A percentile compares a stretch with the other conserved stretches of the same genome.
phyloP scores from a whole-genome alignment of 2,888 invertebrate species.

The Tuta absoluta region DNA sequence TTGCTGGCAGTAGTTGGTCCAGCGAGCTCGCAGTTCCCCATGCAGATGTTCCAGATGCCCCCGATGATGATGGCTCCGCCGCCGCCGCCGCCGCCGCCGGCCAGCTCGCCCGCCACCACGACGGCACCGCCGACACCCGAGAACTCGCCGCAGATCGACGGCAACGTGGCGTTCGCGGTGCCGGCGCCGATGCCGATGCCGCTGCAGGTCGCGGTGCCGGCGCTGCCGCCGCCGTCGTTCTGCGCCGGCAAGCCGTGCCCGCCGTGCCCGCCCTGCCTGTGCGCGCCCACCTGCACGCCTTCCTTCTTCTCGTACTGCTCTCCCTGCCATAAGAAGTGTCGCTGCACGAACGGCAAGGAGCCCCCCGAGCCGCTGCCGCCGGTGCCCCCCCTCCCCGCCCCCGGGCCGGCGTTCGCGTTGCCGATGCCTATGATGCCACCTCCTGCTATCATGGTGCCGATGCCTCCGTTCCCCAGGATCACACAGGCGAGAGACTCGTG shows the following conservation, averaged over 20 bases:
- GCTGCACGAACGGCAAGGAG: slow-evolving; percentile 40
- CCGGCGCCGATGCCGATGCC: slow-evolving; percentile 21
- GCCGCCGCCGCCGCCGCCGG: slow-evolving; percentile 36
- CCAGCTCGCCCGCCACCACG: slow-evolving; percentile 29
- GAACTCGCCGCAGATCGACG: not conserved
- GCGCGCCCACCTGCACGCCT: slow-evolving; percentile 64
- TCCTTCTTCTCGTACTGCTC: slow-evolving; percentile 68
- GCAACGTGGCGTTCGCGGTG: slow-evolving; percentile 6
- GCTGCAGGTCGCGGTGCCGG: slow-evolving; percentile 22
- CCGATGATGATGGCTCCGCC: slow-evolving; percentile 34
- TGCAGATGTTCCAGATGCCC: slow-evolving; percentile 10
- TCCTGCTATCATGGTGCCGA: not conserved
- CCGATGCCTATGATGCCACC: slow-evolving; percentile 12
- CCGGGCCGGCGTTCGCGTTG: slow-evolving; percentile 12
- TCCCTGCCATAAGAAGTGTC: slow-evolving; percentile 62
- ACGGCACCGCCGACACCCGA: not conserved
- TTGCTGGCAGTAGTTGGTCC: not conserved
- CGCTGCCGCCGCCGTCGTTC: slow-evolving; percentile 29
- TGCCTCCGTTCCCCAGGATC: slow-evolving; percentile 1
- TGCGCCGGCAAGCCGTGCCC: slow-evolving; percentile 48
- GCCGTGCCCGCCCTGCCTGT: slow-evolving; percentile 66
- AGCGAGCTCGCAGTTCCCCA: slow-evolving; percentile 2
- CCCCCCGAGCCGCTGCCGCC: slow-evolving; percentile 10
- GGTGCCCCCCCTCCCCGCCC: not conserved
- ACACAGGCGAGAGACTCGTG: not conserved